Evolutionary conservation across 2,888 invertebrate species (phyloP), one percentile per base, ranked within the genome.

Genomic region (Agriopis marginaria): DNA sequence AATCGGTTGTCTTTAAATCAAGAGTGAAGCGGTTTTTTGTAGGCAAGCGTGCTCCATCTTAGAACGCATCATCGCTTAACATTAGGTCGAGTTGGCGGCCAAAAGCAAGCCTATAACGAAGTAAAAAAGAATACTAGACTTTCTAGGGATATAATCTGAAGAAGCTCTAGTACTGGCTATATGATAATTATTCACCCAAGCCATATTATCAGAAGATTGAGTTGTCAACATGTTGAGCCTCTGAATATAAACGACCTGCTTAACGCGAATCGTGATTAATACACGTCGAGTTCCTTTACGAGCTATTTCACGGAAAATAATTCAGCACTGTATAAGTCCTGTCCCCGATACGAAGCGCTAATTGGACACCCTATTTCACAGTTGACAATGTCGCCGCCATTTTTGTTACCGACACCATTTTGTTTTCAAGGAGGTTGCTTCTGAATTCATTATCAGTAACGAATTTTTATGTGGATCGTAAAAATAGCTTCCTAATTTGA

Each of bases 231-330:
- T 77, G 79, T 77, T 73, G 71, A 70, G 74, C 80, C 83, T 85
- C 82, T 84, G 89, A 88, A 91, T 92, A 90, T 87, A 89, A 91
- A 91, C 84, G 85, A 85, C 79, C 81, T 83, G 84, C 82, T 91
- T 92, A 89, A 82, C 86, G 80, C 85, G 80, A 77, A 76, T 79
- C 82, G 85, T 86, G 88, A 89, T 90, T 88, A 89, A 89, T 89
- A 86, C 84, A 81, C 75, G 75, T 77, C 79, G 70, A 77, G 71
- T 82, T 82, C 82, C 79, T 89, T 90, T 90, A 90, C 85, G 86
- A 86, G 79, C 82, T 82, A 83, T 86, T 88, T 86, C 84, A 82
- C 83, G 78, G 77, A 83, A 87, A 84, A 75, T 75, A 78, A 81
- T 83, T 81, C 79, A 73, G 75, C 69, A 80, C 80, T 80, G 79